phyloP scores from a whole-genome alignment of 1,140 invertebrate species.

The Drosophila persimilis region DNA sequence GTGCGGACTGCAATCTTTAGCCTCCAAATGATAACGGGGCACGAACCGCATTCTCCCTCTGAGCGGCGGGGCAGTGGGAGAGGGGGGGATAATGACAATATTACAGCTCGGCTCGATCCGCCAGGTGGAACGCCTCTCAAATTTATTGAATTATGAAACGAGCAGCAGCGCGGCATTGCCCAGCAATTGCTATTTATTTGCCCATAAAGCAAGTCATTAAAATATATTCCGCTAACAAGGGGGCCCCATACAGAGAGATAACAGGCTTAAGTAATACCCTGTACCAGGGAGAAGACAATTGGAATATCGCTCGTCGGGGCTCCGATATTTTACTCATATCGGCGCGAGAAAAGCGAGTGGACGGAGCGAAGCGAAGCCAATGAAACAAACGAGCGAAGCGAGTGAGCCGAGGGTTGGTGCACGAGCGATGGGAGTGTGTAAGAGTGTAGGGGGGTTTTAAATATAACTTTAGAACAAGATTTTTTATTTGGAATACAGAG shows the following conservation, averaged over 20 bases:
- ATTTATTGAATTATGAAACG: constrained; percentile 56
- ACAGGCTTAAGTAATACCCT: constrained; percentile 10
- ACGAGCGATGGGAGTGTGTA: too few species aligned
- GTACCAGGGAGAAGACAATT: not conserved
- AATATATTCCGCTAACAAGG: constrained; percentile 3
- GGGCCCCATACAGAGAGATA: not conserved
- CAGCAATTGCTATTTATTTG: constrained; percentile 45
- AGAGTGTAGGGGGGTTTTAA: too few species aligned
- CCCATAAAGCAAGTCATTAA: constrained; percentile 48
- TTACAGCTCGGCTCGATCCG: constrained; percentile 28
- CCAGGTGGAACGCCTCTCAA: constrained; percentile 50
- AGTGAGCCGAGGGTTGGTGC: too few species aligned
- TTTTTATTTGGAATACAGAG: too few species aligned
- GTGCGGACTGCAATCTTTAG: constrained; percentile 39
- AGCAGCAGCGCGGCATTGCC: constrained; percentile 6
- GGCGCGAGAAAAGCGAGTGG: too few species aligned
- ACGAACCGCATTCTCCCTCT: constrained; percentile 10
- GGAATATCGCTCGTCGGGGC: too few species aligned
- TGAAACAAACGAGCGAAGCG: too few species aligned
- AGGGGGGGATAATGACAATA: constrained; percentile 57
- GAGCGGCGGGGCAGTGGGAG: not conserved
- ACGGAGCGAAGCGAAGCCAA: too few species aligned
- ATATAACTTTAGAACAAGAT: too few species aligned
- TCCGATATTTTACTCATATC: too few species aligned
- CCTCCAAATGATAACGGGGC: constrained; percentile 51